These are phyloP conservation scores for Chanos chanos DNA, from an alignment of 2,797 vertebrate species.

Conservation along the genomic window DNA sequence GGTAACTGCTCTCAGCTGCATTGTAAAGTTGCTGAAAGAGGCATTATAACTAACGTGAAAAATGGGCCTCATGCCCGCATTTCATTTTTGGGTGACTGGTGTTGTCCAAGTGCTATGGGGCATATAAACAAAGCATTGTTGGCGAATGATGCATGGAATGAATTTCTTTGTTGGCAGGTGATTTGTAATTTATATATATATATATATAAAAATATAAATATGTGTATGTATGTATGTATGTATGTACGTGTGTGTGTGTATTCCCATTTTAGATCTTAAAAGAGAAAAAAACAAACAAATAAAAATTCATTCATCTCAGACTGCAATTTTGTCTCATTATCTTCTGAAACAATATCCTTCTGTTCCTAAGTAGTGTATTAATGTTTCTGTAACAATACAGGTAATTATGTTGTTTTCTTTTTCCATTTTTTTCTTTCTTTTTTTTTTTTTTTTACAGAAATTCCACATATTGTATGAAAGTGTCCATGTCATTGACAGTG, in stretches of 20 bases:
- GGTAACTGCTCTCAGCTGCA: constrained; percentile 6
- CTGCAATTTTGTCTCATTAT: no score
- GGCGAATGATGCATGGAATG: not conserved
- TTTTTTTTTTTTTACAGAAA: constrained; percentile 75
- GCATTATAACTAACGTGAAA: constrained; percentile 23
- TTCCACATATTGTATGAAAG: constrained; percentile 98
- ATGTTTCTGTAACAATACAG: not conserved
- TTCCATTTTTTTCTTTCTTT: not conserved
- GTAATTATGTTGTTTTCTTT: not conserved
- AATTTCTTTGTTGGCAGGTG: not conserved
- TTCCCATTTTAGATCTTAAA: no score
- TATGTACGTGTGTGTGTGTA: no score
- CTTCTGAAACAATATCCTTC: no score
- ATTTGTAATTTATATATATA: no score
- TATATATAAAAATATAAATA: no score
- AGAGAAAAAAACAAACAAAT: no score
- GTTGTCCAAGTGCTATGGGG: not conserved
- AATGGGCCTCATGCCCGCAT: constrained; percentile 8
- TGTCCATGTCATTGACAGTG: constrained; percentile 94
- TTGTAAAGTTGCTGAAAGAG: constrained; percentile 23
- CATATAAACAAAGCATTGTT: constrained; percentile 1
- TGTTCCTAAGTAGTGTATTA: no score
- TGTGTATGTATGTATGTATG: no score
- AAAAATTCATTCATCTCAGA: no score
- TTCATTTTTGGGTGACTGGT: constrained; percentile 14